Evolutionary conservation across 2,797 vertebrate genomes (phyloP), one percentile per base, ranked within the genome.

Genomic region (Cryptoprocta ferox): DNA sequence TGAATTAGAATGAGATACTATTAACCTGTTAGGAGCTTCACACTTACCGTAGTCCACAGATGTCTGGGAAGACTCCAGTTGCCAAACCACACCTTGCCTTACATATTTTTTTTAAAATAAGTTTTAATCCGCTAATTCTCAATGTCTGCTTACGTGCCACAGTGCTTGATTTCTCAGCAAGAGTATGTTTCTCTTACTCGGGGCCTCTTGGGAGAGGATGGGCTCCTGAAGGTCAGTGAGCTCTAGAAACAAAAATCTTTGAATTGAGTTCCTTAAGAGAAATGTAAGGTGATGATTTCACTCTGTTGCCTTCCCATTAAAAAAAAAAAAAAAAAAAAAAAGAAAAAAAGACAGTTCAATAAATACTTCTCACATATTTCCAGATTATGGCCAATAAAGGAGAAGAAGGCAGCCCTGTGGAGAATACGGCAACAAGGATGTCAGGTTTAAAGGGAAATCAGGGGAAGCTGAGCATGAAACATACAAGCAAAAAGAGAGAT

Each of bases 81-180:
- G 48, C 32, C 37, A 63, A 53, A 15, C 66, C 42, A 73, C 56
- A 68, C 89, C 50, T 92, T 82, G 48, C 84, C 53, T 97, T 10
- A 2, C 63, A 95, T 80, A n/a, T 66, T 95, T 94, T 90, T 95
- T 83, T 65, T 30, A 5, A 42, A 45, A 45, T 84, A 94, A n/a
- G 30, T 91, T 97, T 89, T 93, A 92, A 91, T 97, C 86, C 82
- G 50, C 59, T 91, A 79, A 82, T 89, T 80, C 35, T 84, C 81
- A 35, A 6, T 48, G 76, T 65, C 79, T 87, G 48, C 35, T 81
- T 87, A 13, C 26, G 39, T 66, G 26, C 21, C 0, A 1, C 84
- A 80, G 86, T n/a, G 53, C 93, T 70, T 91, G 95, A 96, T 80
- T 84, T 93, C 96, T 93, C 86, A 80, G 91, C 76, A 48, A 78